Evolutionary conservation across 2,797 vertebrate genomes (phyloP).

Genomic region (Hoplostethus atlanticus): DNA sequence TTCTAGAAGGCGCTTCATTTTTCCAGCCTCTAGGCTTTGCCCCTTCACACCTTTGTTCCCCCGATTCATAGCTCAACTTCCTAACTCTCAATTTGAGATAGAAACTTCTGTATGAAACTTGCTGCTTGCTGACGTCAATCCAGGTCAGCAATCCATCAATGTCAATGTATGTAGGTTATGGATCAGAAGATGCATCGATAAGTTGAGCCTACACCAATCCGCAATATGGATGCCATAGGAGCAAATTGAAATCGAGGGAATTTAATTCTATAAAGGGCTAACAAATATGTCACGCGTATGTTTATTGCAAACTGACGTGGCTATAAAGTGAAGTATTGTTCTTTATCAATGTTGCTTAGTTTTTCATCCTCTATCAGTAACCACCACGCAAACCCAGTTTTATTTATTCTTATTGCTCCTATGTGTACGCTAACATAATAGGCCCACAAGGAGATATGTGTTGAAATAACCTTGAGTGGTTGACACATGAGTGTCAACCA

Average conservation of each 20-base stretch:
- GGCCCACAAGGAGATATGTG: neutral
- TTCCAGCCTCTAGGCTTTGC: conserved; percentile 54
- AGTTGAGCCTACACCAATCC: conserved; percentile 52
- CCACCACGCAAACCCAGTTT: neutral
- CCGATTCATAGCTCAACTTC: conserved; percentile 52
- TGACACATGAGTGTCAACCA: too few species aligned
- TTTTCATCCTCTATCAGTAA: too few species aligned
- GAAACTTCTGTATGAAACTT: conserved; percentile 63
- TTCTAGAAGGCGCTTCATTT: conserved; percentile 28
- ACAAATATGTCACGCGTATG: conserved; percentile 12
- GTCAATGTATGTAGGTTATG: conserved; percentile 73
- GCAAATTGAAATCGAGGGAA: conserved; percentile 35
- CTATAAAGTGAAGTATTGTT: neutral
- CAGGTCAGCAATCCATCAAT: conserved; percentile 79
- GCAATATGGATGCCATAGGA: conserved; percentile 53
- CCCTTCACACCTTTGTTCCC: conserved; percentile 42
- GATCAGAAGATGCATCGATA: conserved; percentile 78
- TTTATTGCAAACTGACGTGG: conserved; percentile 22
- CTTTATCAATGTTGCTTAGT: too few species aligned
- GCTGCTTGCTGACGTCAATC: conserved; percentile 74
- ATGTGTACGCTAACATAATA: neutral
- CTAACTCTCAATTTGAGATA: conserved; percentile 16
- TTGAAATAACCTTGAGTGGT: too few species aligned
- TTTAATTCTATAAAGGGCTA: conserved; percentile 36
- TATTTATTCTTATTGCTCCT: conserved; percentile 2